Evolutionary conservation across 1,140 invertebrate species (phyloP), one percentile per base, ranked within the genome.

Genomic region (Hycleus cichorii): DNA sequence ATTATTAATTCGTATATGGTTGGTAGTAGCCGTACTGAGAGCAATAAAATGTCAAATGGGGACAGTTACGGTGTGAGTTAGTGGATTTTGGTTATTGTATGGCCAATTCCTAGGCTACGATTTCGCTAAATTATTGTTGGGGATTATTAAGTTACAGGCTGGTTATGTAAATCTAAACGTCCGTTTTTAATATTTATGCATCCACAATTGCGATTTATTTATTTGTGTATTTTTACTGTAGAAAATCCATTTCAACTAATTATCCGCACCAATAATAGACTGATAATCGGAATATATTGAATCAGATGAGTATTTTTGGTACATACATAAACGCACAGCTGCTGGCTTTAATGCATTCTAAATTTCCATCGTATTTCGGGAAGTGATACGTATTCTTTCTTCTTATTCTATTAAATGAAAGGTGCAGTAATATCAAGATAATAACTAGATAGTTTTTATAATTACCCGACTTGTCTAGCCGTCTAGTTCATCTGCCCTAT

Each of bases 391-490:
- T 46, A 55, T 55, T 55, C 47, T 47, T 54, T 55, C 39, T 38
- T 43, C 39, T 44, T 47, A 47, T 55, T 55, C 45, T 38, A 43
- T 55, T 46, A 47, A 55, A 46, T 55, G 52, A 39, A 55, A 55
- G 52, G 52, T 55, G 52, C 52, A 55, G 44, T 47, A 55, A 55
- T 55, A 55, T 55, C 52, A 47, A 55, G 52, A 55, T 55, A 47
- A 55, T 55, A 55, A 55, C 12, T 55, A 32, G 44, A 55, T 55
- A 55, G 52, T 55, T 55, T 47, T 55, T 55, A 55, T 55, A 55
- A 55, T 55, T 55, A 55, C 52, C 52, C 52, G 45, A 55, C 52
- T 55, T 55, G 45, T 46, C 51, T 45, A 55, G 47, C 39, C 52
- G 44, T 49, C 11, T 10, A 11, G 32, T 26, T 55, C 52, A 55